These are phyloP conservation scores for Solenopsis fugax DNA, from an alignment of 1,140 invertebrate genomes.

Conservation along the genomic window DNA sequence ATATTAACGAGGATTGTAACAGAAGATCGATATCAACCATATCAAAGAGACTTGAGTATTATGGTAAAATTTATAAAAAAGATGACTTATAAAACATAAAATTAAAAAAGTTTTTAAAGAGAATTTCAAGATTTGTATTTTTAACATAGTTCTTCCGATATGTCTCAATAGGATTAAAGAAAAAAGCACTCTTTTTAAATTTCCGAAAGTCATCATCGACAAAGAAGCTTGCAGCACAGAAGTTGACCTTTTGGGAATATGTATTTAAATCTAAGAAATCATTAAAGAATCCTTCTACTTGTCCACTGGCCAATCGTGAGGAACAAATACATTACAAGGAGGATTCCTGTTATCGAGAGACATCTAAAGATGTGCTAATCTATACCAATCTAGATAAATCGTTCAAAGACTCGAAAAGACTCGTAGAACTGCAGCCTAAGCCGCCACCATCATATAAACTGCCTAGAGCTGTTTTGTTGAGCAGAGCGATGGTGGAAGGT, in stretches of 20 bases:
- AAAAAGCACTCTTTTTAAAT: not conserved
- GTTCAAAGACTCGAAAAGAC: not conserved
- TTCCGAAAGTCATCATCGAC: not conserved
- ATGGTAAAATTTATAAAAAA: slow-evolving; percentile 17
- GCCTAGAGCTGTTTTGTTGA: slow-evolving; percentile 61
- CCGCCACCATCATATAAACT: slow-evolving; percentile 40
- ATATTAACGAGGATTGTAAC: not conserved
- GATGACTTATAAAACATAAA: not conserved
- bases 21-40: not conserved
- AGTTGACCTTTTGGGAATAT: slow-evolving; percentile 54
- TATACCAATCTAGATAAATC: slow-evolving; percentile 53
- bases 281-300: slow-evolving; percentile 44
- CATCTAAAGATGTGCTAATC: slow-evolving; percentile 49
- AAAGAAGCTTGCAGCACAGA: not conserved
- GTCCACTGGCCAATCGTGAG: not conserved
- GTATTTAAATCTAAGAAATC: slow-evolving; percentile 62
- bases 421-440: slow-evolving; percentile 62
- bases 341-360: slow-evolving; percentile 55
- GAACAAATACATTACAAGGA: slow-evolving; percentile 30
- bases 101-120: not conserved
- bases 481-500: not conserved
- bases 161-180: not conserved
- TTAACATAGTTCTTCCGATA: not conserved
- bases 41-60: not conserved
- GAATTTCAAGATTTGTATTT: not conserved